phyloP scores from a whole-genome alignment of 2,888 invertebrate genomes.

The Habroteleia sp. region DNA sequence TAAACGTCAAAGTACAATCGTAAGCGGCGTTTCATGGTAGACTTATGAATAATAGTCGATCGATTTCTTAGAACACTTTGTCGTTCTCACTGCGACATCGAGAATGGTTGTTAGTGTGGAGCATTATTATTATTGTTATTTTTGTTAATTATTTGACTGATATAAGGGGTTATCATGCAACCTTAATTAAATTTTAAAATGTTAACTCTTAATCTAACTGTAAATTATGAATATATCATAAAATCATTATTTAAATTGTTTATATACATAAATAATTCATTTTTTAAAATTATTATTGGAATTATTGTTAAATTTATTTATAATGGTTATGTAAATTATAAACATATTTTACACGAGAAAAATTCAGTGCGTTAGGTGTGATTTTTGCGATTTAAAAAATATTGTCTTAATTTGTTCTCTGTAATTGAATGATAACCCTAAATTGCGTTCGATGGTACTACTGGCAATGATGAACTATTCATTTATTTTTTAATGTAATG shows the following conservation, averaged over 20 bases:
- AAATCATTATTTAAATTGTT: too few relatives aligned
- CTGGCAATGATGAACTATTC: constrained; percentile 11
- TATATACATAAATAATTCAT: too few relatives aligned
- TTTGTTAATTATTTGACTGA: too few relatives aligned
- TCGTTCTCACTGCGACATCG: constrained; percentile 27
- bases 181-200: too few relatives aligned
- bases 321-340: too few relatives aligned
- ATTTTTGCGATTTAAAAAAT: too few relatives aligned
- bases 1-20: constrained; percentile 38
- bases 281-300: too few relatives aligned
- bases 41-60: constrained; percentile 25
- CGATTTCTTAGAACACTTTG: constrained; percentile 30
- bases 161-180: neutral
- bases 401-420: too few relatives aligned
- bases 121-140: constrained; percentile 1
- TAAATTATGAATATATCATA: too few relatives aligned
- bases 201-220: neutral
- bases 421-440: constrained; percentile 20
- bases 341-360: too few relatives aligned
- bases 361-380: too few relatives aligned
- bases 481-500: constrained; percentile 15
- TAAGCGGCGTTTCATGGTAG: constrained; percentile 28
- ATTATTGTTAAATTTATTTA: too few relatives aligned
- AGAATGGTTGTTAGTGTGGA: constrained; percentile 4
- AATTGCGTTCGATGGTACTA: constrained; percentile 1